Base-by-base conservation (phyloP, 2,888 invertebrate species). In the Tolmerus cingulatus region DNA sequence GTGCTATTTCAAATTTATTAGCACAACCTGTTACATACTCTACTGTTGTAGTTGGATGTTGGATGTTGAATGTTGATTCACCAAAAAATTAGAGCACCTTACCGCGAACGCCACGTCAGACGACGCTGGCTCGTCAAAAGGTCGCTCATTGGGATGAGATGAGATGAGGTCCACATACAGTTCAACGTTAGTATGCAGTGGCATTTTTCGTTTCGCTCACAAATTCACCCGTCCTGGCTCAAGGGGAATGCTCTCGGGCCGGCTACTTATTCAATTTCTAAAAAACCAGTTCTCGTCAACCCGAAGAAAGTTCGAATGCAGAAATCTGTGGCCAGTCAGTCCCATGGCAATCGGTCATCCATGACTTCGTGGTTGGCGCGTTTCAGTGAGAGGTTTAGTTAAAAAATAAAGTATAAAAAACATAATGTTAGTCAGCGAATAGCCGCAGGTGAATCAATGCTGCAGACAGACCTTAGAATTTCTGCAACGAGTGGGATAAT, bases 381-480 rank as follows among this genome's bases (percentile, higher is more conserved):
- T 57, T 66, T 82, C 82, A 66, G 19, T 57, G 66, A 19, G 55
- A 82, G 57, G 34, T 82, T 66, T 57, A 82, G 5, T 12, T 9
- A 40, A 57, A 78, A 82, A 4, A 46, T 66, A 66, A 40, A 78
- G 57, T 7, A 37, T n/a, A n/a, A n/a, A n/a, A n/a, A n/a, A 82
- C 37, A 57, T 9, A 14, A n/a, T 5, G n/a, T 66, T 23, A 66
- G 57, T 82, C 82, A 82, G 82, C 82, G 37, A 82, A 66, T 34
- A 34, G n/a, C 19, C 34, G 82, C 82, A 57, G 37, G 57, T 82
- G 82, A 82, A n/a, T 82, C 82, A 82, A 43, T 40, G 78, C 40
- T 40, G 79, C 30, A 27, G 34, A 4, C n/a, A n/a, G 12, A 76
- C 34, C 34, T 76, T 76, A 76, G 37, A 34, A 12, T 76, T 76